Conservation (phyloP, 1,140 invertebrate species). For the Steinernema khuongi region DNA sequence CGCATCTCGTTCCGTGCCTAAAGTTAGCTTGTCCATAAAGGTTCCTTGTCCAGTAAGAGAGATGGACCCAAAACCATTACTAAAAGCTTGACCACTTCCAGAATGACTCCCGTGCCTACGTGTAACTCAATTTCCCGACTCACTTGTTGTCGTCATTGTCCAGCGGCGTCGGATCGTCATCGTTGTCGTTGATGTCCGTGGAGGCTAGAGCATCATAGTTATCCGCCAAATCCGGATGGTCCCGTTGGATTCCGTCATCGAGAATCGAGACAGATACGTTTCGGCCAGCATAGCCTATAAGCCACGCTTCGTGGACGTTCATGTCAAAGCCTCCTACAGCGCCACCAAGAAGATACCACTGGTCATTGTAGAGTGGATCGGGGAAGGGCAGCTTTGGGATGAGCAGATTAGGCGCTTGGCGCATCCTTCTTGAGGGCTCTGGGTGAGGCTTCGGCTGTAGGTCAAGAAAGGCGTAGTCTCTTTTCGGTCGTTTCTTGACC, state of each 20-base stretch:
- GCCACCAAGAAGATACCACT: conserved; percentile 81
- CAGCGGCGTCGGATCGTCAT: conserved; percentile 64
- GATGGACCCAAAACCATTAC: not conserved
- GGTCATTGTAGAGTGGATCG: conserved; percentile 85
- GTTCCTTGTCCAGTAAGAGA: not conserved
- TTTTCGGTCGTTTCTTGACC: conserved; percentile 76
- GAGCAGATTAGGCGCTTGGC: conserved; percentile 23
- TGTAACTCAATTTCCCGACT: conserved; percentile 24
- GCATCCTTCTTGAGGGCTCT: conserved; percentile 14
- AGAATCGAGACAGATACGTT: conserved; percentile 88
- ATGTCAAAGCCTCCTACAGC: conserved; percentile 73
- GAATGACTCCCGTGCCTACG: conserved; percentile 82
- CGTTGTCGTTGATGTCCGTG: conserved; percentile 87
- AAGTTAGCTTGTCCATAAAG: not conserved
- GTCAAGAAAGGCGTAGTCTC: conserved; percentile 67
- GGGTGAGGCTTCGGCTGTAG: conserved; percentile 36
- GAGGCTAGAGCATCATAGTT: conserved; percentile 91
- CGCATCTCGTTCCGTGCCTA: conserved; percentile 91
- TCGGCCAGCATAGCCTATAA: conserved; percentile 79
- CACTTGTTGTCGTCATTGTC: conserved; percentile 62
- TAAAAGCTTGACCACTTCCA: conserved; percentile 77
- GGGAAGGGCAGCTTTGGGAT: conserved; percentile 65
- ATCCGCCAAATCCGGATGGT: conserved; percentile 77
- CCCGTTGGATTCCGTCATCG: conserved; percentile 87
- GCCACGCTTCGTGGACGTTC: conserved; percentile 88